phyloP scores from a whole-genome alignment of 2,113 vertebrate species.

The Gracilinanus agilis region DNA sequence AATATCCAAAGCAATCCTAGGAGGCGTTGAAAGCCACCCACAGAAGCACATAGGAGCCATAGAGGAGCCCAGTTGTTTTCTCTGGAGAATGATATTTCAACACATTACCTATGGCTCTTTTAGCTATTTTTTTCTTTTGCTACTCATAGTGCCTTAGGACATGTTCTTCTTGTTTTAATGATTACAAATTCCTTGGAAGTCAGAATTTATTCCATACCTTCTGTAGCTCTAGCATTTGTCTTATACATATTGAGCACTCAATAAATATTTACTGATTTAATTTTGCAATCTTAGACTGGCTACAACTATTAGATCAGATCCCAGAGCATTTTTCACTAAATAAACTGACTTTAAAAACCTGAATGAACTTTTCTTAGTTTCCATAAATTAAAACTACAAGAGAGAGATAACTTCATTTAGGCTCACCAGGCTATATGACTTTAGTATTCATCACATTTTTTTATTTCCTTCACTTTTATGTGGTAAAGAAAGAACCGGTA shows the following conservation, averaged over 20 bases:
- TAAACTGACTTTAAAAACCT: not conserved
- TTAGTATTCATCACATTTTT: not conserved
- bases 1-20: not conserved
- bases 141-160: not conserved
- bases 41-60: not conserved
- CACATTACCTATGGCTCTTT: not conserved
- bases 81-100: not conserved
- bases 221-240: not conserved
- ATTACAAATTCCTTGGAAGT: not conserved
- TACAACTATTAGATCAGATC: not conserved
- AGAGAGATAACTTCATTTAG: not conserved
- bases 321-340: not conserved
- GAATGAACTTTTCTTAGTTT: not conserved
- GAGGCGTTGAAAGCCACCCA: not conserved
- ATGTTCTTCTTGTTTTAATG: not conserved
- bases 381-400: not conserved
- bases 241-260: not conserved
- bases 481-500: not conserved
- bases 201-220: not conserved
- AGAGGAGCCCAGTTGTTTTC: not conserved
- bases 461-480: not conserved
- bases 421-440: not conserved
- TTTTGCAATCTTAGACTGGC: not conserved
- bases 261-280: not conserved
- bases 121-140: not conserved